Conservation (phyloP, 2,113 vertebrate species). For the Salvelinus fontinalis region DNA sequence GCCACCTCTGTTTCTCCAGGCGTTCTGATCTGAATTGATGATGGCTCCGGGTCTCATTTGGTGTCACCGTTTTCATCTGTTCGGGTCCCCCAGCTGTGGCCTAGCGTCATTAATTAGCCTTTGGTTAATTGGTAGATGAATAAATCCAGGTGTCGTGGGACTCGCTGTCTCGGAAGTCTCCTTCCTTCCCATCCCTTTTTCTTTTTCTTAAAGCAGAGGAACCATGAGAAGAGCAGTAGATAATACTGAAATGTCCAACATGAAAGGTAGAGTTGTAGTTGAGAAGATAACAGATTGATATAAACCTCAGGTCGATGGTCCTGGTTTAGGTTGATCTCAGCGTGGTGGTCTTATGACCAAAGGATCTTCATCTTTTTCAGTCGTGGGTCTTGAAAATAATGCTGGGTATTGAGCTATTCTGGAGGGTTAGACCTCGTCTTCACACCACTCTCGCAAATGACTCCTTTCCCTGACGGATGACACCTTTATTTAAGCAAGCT, state of each 20-base stretch:
- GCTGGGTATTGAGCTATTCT: background rate
- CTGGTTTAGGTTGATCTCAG: conserved; percentile 14
- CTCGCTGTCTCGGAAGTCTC: conserved; percentile 29
- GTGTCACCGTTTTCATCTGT: conserved; percentile 44
- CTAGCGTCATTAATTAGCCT: conserved; percentile 67
- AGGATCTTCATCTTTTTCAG: background rate
- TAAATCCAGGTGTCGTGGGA: conserved; percentile 63
- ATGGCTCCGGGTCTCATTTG: conserved; percentile 40
- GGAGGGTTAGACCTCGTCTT: background rate
- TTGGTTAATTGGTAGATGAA: conserved; percentile 68
- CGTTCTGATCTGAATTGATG: conserved; percentile 32
- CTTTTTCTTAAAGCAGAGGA: background rate
- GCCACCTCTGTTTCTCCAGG: conserved; percentile 24
- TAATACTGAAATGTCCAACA: background rate
- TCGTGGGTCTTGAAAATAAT: background rate
- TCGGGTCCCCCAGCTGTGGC: conserved; percentile 62
- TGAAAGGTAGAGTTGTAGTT: background rate
- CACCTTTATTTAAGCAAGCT: background rate
- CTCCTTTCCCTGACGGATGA: background rate
- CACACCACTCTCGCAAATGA: background rate
- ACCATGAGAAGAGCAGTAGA: too few relatives aligned
- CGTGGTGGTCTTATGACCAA: background rate
- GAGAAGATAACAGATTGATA: background rate
- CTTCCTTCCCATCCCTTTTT: conserved; percentile 8
- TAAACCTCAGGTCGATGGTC: too few relatives aligned